Conservation (phyloP, 2,888 invertebrate species). For the Lasioglossum leucozonium region DNA sequence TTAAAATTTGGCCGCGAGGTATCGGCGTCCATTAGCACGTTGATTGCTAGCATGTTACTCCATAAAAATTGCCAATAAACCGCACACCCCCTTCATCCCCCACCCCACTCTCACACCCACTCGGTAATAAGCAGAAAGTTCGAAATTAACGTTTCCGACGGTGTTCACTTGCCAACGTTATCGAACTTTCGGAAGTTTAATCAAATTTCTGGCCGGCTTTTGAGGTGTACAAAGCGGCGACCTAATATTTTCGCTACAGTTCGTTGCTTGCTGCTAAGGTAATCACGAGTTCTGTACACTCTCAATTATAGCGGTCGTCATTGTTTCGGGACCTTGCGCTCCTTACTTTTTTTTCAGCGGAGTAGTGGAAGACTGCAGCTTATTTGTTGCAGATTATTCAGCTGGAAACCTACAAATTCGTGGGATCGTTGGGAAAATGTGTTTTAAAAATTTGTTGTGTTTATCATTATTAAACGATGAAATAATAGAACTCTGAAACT, state of each 20-base stretch:
- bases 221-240: conserved; percentile 6
- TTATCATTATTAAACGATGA: neutral
- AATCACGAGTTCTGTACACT: neutral
- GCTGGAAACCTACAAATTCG: neutral
- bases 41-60: neutral
- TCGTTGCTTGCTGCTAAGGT: neutral
- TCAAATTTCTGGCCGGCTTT: neutral
- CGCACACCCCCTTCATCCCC: neutral
- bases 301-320: neutral
- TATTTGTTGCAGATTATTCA: neutral
- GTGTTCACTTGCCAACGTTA: conserved; percentile 2
- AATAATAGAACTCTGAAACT: neutral
- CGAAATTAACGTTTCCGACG: conserved; percentile 1
- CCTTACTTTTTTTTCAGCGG: neutral
- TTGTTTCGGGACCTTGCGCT: neutral
- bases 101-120: too few species aligned
- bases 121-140: neutral
- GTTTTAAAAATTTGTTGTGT: neutral
- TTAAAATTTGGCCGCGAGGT: neutral
- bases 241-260: neutral
- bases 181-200: conserved; percentile 10
- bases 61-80: conserved; percentile 2
- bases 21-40: neutral
- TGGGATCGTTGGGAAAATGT: neutral
- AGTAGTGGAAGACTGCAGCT: neutral